Percentiles rank a stretch among this genome's conserved stretches.
These are phyloP conservation scores for Andinoacara biseriatus DNA, from an alignment of 2,113 vertebrate genomes.

Conservation along the genomic window DNA sequence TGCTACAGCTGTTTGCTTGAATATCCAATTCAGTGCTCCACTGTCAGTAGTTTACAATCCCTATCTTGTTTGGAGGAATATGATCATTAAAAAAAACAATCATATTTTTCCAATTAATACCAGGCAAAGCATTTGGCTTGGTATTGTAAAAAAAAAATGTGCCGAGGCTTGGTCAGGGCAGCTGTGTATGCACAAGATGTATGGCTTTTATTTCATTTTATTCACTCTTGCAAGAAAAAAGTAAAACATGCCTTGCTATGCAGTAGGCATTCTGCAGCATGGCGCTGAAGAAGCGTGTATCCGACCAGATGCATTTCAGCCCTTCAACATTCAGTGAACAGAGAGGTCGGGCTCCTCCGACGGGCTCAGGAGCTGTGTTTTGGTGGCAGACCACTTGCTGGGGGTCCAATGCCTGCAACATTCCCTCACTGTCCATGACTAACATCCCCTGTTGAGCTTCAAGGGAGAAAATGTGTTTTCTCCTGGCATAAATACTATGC, in stretches of 20 bases:
- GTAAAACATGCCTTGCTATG: neutral
- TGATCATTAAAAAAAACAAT: neutral
- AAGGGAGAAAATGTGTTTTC: slow-evolving; percentile 65
- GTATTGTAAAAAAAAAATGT: neutral
- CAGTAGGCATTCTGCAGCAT: neutral
- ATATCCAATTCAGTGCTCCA: neutral
- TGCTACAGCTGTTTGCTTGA: neutral
- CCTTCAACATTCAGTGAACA: neutral
- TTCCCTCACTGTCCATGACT: slow-evolving; percentile 62
- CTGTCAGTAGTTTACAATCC: neutral
- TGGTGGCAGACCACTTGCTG: slow-evolving; percentile 41
- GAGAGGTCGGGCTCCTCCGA: neutral
- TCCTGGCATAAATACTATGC: slow-evolving; percentile 70
- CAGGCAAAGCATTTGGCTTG: neutral
- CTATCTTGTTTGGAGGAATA: neutral
- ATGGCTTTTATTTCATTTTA: neutral
- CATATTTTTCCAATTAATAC: slow-evolving; percentile 1
- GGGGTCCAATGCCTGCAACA: slow-evolving; percentile 63
- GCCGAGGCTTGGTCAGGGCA: neutral
- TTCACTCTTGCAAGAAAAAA: neutral
- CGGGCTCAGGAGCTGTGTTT: slow-evolving; percentile 32
- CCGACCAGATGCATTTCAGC: slow-evolving; percentile 1
- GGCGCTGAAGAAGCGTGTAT: neutral
- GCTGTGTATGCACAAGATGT: neutral
- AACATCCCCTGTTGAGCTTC: slow-evolving; percentile 73